Percentiles rank a stretch among this genome's conserved stretches.
Conservation (phyloP, 2,113 vertebrate species). For the Capra hircus region DNA sequence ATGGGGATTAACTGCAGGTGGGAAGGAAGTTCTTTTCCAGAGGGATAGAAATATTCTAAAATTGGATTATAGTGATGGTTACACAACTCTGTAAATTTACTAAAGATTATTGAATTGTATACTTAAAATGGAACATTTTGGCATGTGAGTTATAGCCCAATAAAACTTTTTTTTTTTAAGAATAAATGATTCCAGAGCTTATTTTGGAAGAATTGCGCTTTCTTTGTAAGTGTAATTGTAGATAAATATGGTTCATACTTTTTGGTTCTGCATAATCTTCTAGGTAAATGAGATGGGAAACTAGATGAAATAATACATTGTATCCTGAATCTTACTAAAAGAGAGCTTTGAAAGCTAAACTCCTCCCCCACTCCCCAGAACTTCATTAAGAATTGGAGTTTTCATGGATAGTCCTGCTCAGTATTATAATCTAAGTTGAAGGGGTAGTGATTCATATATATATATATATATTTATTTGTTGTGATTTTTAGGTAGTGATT, state of each 20-base stretch:
- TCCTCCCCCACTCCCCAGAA: accelerated
- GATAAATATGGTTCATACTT: not conserved
- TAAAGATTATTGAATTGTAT: not conserved
- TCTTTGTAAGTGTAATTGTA: not conserved
- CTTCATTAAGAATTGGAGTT: not conserved
- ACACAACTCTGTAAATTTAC: not conserved
- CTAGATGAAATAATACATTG: not conserved
- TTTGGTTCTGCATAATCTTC: not conserved
- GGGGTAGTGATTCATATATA: not conserved
- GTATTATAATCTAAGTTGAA: not conserved
- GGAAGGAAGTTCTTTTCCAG: not conserved
- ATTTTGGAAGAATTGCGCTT: not conserved
- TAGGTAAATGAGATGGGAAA: not conserved
- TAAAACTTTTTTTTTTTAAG: not conserved
- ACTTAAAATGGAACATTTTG: constrained; percentile 24
- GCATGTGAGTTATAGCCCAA: not conserved
- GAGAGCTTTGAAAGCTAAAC: not conserved
- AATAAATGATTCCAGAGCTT: not conserved
- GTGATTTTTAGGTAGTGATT: too few relatives aligned
- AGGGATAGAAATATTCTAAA: not conserved
- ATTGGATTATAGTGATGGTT: not conserved
- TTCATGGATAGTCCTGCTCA: not conserved
- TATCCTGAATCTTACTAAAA: not conserved
- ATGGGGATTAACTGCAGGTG: not conserved
- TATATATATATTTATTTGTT: too few relatives aligned